Evolutionary conservation across 2,888 invertebrate species (phyloP).

Genomic region (Andrena fulva): DNA sequence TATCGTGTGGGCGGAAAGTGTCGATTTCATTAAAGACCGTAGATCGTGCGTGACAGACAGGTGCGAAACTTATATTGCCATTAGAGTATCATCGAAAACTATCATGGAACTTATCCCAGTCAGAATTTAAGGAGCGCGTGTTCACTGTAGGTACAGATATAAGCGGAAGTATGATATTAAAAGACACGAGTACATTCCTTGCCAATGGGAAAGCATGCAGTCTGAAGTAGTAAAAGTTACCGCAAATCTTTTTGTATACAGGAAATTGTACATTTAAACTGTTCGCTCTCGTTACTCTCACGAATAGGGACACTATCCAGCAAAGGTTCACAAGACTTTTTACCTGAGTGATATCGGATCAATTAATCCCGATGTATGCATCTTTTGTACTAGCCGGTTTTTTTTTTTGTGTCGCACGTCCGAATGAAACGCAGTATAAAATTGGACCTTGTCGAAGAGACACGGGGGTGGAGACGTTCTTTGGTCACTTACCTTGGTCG

Average conservation of each 20-base stretch:
- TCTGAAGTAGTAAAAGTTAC: constrained; percentile 59
- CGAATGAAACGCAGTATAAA: constrained; percentile 26
- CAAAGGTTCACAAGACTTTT: constrained; percentile 52
- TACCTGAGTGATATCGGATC: constrained; percentile 69
- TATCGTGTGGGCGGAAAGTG: constrained; percentile 47
- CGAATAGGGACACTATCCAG: constrained; percentile 34
- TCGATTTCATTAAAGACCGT: constrained; percentile 41
- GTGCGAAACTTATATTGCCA: constrained; percentile 55
- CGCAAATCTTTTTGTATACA: constrained; percentile 31
- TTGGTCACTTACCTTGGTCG: constrained; percentile 90
- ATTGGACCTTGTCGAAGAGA: constrained; percentile 31
- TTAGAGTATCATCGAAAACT: constrained; percentile 34
- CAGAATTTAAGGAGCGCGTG: constrained; percentile 21
- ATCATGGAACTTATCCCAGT: constrained; percentile 13
- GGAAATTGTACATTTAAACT: constrained; percentile 1
- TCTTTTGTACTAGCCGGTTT: constrained; percentile 46
- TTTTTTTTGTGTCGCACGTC: constrained; percentile 51
- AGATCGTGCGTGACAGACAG: constrained; percentile 58
- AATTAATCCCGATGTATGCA: constrained; percentile 62
- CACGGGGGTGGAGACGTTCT: too few relatives aligned
- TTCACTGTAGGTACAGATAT: constrained; percentile 50
- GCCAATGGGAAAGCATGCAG: constrained; percentile 61
- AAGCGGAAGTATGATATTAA: constrained; percentile 46
- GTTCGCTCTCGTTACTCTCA: constrained; percentile 27
- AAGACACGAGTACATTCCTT: constrained; percentile 45